Percentiles rank a stretch among this genome's conserved stretches.
Conservation (phyloP, 2,797 vertebrate species). For the Dendrocincla fuliginosa region DNA sequence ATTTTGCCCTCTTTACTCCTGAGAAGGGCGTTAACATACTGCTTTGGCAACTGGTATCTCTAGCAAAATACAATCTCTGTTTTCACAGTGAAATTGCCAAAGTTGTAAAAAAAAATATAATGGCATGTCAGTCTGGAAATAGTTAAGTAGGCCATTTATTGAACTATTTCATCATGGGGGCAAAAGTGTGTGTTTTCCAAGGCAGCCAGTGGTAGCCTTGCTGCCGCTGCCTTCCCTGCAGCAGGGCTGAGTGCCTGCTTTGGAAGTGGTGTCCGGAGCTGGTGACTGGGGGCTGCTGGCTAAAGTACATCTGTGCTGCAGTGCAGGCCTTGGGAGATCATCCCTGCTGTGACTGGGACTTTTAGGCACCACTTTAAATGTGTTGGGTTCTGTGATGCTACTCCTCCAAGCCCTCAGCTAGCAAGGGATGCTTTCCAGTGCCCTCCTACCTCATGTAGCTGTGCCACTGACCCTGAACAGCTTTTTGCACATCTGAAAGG, state of each 20-base stretch:
- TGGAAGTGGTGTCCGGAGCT: neutral
- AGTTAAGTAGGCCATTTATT: neutral
- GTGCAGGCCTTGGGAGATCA: neutral
- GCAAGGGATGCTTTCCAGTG: no score
- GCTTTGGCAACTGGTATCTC: slow-evolving; percentile 7
- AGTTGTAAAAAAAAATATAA: slow-evolving; percentile 26
- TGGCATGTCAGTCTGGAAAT: slow-evolving; percentile 35
- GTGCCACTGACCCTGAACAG: rapidly evolving
- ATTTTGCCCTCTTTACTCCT: neutral
- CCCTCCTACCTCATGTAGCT: neutral
- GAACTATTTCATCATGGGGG: neutral
- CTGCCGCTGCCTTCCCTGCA: neutral
- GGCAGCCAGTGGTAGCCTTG: neutral
- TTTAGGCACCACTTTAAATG: neutral
- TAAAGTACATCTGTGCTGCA: neutral
- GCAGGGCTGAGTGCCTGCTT: neutral
- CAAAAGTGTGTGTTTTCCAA: neutral
- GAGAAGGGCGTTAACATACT: neutral
- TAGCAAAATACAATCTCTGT: slow-evolving; percentile 20
- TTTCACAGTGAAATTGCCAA: slow-evolving; percentile 15
- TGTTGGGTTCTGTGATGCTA: neutral
- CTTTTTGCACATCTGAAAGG: neutral
- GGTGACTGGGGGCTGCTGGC: rapidly evolving
- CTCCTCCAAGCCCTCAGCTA: neutral
- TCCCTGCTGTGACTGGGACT: rapidly evolving